phyloP scores from a whole-genome alignment of 2,888 invertebrate genomes.

The Chloromyia formosa region DNA sequence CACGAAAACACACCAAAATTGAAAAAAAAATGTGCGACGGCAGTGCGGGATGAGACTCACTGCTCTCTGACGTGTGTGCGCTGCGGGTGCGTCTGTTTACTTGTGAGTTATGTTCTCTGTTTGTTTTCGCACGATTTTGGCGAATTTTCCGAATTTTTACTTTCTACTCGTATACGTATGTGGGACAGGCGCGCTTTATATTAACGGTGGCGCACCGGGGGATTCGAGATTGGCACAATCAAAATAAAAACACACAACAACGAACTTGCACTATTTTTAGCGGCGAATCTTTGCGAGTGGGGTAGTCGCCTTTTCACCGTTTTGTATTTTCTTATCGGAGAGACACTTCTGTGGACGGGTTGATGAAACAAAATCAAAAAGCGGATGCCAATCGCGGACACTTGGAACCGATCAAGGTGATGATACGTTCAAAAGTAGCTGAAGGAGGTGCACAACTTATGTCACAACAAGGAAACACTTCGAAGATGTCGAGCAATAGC shows the following conservation, averaged over 20 bases:
- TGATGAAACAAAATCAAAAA: background rate
- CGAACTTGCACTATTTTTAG: conserved; percentile 21
- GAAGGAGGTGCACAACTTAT: background rate
- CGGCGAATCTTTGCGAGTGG: background rate
- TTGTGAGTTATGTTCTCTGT: background rate
- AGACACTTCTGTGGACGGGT: background rate
- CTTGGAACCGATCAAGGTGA: background rate
- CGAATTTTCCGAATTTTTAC: too few species aligned
- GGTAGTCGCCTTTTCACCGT: background rate
- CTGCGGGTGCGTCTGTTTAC: conserved; percentile 24
- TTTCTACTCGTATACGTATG: too few species aligned
- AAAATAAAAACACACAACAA: background rate
- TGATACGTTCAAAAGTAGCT: background rate
- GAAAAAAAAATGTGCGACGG: too few species aligned
- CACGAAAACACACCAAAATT: too few species aligned
- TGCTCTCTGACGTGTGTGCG: background rate
- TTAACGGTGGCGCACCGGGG: background rate
- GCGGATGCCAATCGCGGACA: background rate
- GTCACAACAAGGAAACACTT: background rate
- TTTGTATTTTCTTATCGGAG: too few species aligned
- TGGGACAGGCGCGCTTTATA: background rate
- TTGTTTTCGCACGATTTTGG: background rate
- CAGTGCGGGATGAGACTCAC: background rate
- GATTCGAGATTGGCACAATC: conserved; percentile 1
- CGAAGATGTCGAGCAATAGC: background rate